Evolutionary conservation across 2,797 vertebrate species (phyloP), one percentile per base, ranked within the genome.

Genomic region (Lycodopsis pacificus): DNA sequence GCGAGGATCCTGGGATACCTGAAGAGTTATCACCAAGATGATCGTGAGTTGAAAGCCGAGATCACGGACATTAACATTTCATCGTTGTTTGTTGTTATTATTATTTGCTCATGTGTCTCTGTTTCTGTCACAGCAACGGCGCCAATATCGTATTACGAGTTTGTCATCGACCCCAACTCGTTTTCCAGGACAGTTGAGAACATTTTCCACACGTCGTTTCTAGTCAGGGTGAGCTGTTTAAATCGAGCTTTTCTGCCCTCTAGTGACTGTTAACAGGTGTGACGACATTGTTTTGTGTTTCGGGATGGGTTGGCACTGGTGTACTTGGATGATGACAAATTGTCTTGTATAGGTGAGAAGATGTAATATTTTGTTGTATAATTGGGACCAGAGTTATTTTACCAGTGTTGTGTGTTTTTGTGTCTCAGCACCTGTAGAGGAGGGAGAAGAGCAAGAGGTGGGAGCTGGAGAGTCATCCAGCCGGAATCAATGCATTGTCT

Each of bases 191-290:
- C 97, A 0, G 96, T 99, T 71, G 98, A 99, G 90, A 99, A 99
- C 85, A 97, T 99, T 88, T 99, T 99, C 66, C 97, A 99, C 13
- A 96, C 96, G 0, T 99, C 98, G 46, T 99, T 99, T 91, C 95
- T 99, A 3, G 94, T 97, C 87, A 95, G 97, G 95, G 98, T 99
- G 92, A 98, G 86, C 51, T 25, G 32, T 68, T 20, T 44, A 11
- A 36, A 27, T 4, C 4, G 10, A 69, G 12, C 20, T 71, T 14
- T 2, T 36, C 62, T 76, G 65, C 73, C 75, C 73, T 65, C 73
- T 72, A n/a, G 71, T 82, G 80, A 34, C 19, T 1, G 6, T 36
- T 19, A 46, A 22, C 17, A 63, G 22, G 7, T 20, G 1, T 73
- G 25, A 87, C 70, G 59, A 11, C n/a, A n/a, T n/a, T 25, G 9